Base-by-base conservation (phyloP, 2,797 vertebrate genomes). In the Poeciliopsis paucimaculata region DNA sequence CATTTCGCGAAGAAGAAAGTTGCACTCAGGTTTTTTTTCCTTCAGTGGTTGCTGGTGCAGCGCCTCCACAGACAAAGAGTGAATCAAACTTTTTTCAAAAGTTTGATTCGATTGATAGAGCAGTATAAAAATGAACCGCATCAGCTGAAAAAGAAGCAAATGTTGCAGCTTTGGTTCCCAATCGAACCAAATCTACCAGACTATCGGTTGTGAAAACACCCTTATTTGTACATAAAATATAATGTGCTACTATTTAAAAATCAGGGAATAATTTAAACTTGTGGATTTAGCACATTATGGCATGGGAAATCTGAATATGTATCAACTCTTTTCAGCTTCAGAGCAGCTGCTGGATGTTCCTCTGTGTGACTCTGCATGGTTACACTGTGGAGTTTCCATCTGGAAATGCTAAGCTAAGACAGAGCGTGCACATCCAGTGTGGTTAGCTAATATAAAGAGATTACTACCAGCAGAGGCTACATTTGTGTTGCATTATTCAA, bases 401-500 rank as follows among this genome's bases (percentile, higher is more conserved):
- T 79, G 78, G 73, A 74, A 28, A 15, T 74, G 85, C 36, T 81
- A 68, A 43, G 71, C 82, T 71, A 76, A 62, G 80, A 70, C 60
- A 9, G 51, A 75, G 74, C 73, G 1, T 80, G 83, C 74, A 81
- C 39, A 70, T 79, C 83, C 86, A 86, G 81, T 91, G 80, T 84
- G 76, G 78, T 72, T 43, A 20, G 57, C 36, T 74, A 88, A 87
- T 86, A 34, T 62, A 8, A 62, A 47, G 28, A 86, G 84, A 91
- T 93, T 86, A 91, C 73, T 55, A 78, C 68, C 79, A 80, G 79
- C 70, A 78, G 78, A 90, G 85, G 85, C 78, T 80, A 76, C 79
- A 76, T 89, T 92, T 91, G 80, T 72, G 8, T 76, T 77, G 81
- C 82, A 85, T 89, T 80, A 49, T 85, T 91, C 83, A 39, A 47